Evolutionary conservation across 2,888 invertebrate genomes (phyloP).

Genomic region (Carpatolechia fugitivella): DNA sequence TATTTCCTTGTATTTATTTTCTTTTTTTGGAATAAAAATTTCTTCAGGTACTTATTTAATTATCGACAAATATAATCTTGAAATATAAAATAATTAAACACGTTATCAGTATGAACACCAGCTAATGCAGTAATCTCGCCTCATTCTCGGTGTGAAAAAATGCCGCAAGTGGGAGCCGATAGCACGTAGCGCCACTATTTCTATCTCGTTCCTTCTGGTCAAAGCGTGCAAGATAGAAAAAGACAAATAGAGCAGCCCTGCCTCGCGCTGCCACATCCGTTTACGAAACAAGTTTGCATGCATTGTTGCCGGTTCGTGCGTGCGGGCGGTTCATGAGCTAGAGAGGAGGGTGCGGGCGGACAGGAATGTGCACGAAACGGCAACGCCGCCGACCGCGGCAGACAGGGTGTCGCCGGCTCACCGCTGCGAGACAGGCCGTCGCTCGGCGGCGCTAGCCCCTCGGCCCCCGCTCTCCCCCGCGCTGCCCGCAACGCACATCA

Average conservation of each 20-base stretch:
- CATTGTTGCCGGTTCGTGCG: constrained; percentile 69
- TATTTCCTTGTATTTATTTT: too few species aligned
- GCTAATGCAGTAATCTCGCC: constrained; percentile 80
- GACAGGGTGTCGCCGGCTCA: constrained; percentile 96
- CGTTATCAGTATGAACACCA: constrained; percentile 60
- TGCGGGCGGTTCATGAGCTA: constrained; percentile 66
- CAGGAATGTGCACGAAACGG: constrained; percentile 77
- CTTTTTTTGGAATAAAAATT: too few species aligned
- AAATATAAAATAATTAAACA: too few species aligned
- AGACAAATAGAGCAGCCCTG: constrained; percentile 58
- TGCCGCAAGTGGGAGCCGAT: constrained; percentile 81
- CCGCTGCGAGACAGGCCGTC: constrained; percentile 89
- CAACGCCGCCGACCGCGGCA: constrained; percentile 90
- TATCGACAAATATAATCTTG: too few species aligned
- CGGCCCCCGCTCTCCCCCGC: constrained; percentile 56
- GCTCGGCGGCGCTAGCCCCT: constrained; percentile 78
- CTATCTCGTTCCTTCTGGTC: constrained; percentile 50
- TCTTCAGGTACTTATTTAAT: too few species aligned
- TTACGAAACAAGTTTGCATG: constrained; percentile 85
- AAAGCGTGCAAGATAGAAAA: constrained; percentile 37
- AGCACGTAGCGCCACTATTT: constrained; percentile 77
- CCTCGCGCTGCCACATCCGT: constrained; percentile 83
- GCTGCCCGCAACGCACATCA: constrained; percentile 70
- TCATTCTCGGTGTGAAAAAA: constrained; percentile 82
- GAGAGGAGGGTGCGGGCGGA: constrained; percentile 68